A percentile compares a stretch with the other conserved stretches of the same genome.
Conservation (phyloP, 2,113 vertebrate genomes). For the Gadus chalcogrammus region DNA sequence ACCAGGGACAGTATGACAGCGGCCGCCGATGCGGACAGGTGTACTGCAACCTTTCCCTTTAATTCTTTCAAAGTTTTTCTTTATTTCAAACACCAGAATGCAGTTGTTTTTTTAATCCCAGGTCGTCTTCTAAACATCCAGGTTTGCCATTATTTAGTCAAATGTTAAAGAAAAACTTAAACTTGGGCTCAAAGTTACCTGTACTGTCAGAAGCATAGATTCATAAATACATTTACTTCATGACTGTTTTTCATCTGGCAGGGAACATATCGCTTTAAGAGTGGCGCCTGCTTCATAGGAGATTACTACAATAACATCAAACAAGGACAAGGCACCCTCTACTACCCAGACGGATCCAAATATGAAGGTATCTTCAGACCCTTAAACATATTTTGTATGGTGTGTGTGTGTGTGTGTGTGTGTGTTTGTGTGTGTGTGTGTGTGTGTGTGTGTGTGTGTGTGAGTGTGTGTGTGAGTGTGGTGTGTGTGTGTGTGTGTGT, state of each 20-base stretch:
- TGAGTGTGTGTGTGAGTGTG: too few relatives aligned
- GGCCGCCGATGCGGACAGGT: constrained; percentile 81
- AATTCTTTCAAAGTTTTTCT: too few relatives aligned
- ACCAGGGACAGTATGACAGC: constrained; percentile 78
- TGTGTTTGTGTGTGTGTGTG: too few relatives aligned
- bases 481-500: too few relatives aligned
- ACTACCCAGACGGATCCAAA: constrained; percentile 91
- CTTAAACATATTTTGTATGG: too few relatives aligned
- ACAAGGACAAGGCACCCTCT: constrained; percentile 84
- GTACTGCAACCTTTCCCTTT: background rate
- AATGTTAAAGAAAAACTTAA: too few relatives aligned
- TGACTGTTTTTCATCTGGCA: constrained; percentile 57
- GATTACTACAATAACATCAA: constrained; percentile 82
- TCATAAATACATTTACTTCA: constrained; percentile 7
- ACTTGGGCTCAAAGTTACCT: background rate
- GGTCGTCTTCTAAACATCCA: too few relatives aligned
- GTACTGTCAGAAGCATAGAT: background rate
- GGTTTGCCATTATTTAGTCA: background rate
- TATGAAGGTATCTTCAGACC: constrained; percentile 80
- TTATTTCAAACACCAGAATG: too few relatives aligned
- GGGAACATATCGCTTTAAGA: constrained; percentile 89
- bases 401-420: too few relatives aligned
- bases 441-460: too few relatives aligned
- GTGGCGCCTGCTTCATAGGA: constrained; percentile 82
- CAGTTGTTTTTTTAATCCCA: too few relatives aligned